Evolutionary conservation across 2,797 vertebrate genomes (phyloP), one percentile per base, ranked within the genome.

Genomic region (Glossophaga mutica): DNA sequence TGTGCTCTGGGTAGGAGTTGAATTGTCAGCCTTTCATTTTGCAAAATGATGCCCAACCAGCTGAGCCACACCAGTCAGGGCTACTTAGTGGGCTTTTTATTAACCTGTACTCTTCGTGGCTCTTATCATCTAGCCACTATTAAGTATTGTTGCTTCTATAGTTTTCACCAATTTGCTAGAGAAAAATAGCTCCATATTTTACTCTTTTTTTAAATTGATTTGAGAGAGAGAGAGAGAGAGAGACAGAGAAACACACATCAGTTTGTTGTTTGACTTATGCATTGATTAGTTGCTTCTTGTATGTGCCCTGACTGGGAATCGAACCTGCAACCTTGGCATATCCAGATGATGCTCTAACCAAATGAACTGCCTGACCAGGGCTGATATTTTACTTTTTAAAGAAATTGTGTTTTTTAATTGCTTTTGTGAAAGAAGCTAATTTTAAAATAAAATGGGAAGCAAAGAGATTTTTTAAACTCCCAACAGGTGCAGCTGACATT

Each of bases 351-450:
- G 5, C 62, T n/a, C 32, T 32, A 62, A 32, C 59, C 14, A 65
- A 65, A 32, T n/a, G 15, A 65, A 14, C 5, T 65, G 26, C 62
- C 29, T 29, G 26, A 26, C 26, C 59, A 65, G 32, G 32, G 32
- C 62, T 29, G 32, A 65, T 65, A 65, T n/a, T 65, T 65, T 65
- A 44, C 50, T 91, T 71, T 52, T 85, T 79, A 59, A 7, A 92
- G 14, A 52, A 83, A 73, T 52, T 71, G 9, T 78, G 34, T 59
- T 94, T 87, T 88, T 90, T 52, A 87, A 82, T 83, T 90, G 29
- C 46, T 67, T 93, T 87, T 91, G 34, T 91, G 62, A 34, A 78
- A 44, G 48, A 94, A 62, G 12, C 70, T 91, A 78, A 57, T 93
- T 93, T 83, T 39, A 67, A 87, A 79, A 42, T 92, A 73, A 92